phyloP scores from a whole-genome alignment of 2,113 vertebrate genomes.

The Nycticebus coucang region DNA sequence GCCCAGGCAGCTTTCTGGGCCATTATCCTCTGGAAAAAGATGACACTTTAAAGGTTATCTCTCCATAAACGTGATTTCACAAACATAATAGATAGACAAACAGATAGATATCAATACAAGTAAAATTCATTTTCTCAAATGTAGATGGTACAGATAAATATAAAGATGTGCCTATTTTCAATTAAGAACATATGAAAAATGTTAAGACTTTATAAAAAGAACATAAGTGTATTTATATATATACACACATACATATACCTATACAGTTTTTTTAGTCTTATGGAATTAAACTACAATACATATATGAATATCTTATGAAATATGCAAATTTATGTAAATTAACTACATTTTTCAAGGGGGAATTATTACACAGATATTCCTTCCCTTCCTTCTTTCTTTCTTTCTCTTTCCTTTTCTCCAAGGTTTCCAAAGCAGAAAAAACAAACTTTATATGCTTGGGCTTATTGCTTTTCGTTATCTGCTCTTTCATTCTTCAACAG shows the following conservation, averaged over 20 bases:
- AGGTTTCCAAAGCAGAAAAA: neutral
- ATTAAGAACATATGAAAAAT: slow-evolving; percentile 8
- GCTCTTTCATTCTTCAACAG: neutral
- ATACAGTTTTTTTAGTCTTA: neutral
- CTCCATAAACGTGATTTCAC: slow-evolving; percentile 58
- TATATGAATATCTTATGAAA: slow-evolving; percentile 46
- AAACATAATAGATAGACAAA: slow-evolving; percentile 49
- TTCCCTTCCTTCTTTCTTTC: accelerated
- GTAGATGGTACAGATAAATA: slow-evolving; percentile 57
- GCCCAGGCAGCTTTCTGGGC: slow-evolving; percentile 59
- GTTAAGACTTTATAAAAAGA: neutral
- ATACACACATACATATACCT: neutral
- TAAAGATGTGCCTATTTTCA: slow-evolving; percentile 46
- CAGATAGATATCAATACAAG: slow-evolving; percentile 46
- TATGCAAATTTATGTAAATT: neutral
- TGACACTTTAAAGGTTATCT: slow-evolving; percentile 67
- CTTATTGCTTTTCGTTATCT: neutral
- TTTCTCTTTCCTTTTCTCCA: neutral
- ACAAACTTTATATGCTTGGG: neutral
- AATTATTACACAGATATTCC: neutral
- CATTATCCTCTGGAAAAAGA: slow-evolving; percentile 65
- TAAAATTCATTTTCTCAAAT: slow-evolving; percentile 67
- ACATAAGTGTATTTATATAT: neutral
- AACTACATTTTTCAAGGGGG: slow-evolving; percentile 42
- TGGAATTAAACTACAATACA: neutral